Evolutionary conservation across 1,140 invertebrate species (phyloP).

Genomic region (Yoshiicerus persimilis): DNA sequence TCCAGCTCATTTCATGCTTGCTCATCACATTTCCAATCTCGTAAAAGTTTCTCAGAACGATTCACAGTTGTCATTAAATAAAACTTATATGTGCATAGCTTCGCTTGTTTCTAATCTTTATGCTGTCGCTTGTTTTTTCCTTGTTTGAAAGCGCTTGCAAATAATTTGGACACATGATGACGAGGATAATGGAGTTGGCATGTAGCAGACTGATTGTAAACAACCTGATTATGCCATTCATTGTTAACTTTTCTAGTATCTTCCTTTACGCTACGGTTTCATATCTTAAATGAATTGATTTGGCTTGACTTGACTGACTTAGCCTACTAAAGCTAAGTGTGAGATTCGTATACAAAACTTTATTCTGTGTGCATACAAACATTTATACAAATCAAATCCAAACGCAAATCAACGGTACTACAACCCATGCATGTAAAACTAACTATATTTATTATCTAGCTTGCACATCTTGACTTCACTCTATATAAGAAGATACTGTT

Average conservation of each 20-base stretch:
- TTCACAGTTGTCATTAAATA: neutral
- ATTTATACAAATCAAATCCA: too few relatives aligned
- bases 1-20: neutral
- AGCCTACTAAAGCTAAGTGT: neutral
- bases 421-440: neutral
- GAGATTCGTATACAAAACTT: neutral
- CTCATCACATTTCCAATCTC: neutral
- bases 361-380: too few relatives aligned
- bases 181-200: constrained; percentile 2
- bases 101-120: neutral
- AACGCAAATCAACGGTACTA: neutral
- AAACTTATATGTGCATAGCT: neutral
- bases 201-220: neutral
- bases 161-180: neutral
- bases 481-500: neutral
- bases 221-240: constrained; percentile 16
- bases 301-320: neutral
- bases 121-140: neutral
- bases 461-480: neutral
- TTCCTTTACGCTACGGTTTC: neutral
- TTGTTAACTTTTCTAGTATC: neutral
- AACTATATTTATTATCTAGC: neutral
- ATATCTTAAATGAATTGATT: neutral
- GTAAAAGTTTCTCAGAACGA: neutral
- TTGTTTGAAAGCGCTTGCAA: constrained; percentile 1